Evolutionary conservation across 2,797 vertebrate species (phyloP), one percentile per base, ranked within the genome.

Genomic region (Darevskia mixta): DNA sequence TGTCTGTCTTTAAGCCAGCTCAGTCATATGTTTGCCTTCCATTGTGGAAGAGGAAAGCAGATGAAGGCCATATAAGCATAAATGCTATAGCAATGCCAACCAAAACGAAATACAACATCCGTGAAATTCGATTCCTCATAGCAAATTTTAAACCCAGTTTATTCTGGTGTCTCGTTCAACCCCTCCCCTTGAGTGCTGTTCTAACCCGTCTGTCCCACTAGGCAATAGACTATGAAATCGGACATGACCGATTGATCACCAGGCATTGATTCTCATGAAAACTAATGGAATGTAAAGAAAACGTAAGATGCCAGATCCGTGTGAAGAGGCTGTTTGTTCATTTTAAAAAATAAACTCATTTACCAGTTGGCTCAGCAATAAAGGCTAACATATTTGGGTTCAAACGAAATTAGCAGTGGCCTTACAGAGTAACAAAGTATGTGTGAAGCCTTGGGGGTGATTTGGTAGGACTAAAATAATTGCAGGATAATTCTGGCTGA

Each of bases 211-310:
- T 69, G 89, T 96, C 95, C 93, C 94, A 92, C 84, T 86, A 95
- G 92, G 94, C 96, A 96, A 83, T 92, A 92, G 94, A 94, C 96
- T 95, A 95, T 96, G 94, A 97, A 97, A 97, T 97, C 89, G 94
- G 96, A 96, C 96, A 85, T 96, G 97, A 96, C 96, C 96, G 92
- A 98, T 97, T 90, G 96, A 98, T 97, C 92, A 91, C 76, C 20
- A 3, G 79, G 25, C 93, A 95, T 95, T 49, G 92, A 96, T 95
- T 93, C 78, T 83, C 73, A 93, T 89, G 78, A 0, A 88, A 95
- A 94, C 90, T 94, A 96, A 94, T 94, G 88, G 84, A 91, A 93
- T 83, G 90, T 92, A 95, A 97, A 95, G 93, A 95, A 95, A 94
- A 93, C 6, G 85, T 73, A 88, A 85, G 90, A 94, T 86, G 41